Evolutionary conservation across 2,797 vertebrate species (phyloP), one percentile per base, ranked within the genome.

Genomic region (Notolepis coatsorum): DNA sequence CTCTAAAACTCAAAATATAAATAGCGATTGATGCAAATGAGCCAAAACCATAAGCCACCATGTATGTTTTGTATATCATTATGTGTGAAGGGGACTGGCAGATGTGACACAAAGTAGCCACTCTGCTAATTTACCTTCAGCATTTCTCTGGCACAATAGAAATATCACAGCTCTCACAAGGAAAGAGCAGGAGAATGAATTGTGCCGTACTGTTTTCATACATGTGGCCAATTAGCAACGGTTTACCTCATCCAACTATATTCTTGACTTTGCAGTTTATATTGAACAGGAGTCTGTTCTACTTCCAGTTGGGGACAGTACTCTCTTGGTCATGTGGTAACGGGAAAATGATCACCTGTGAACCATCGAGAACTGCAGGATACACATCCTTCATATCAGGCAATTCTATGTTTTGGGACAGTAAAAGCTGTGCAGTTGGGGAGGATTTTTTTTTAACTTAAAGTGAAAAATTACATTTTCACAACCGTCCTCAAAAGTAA

Each of bases 291-390:
- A 33, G 1, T 9, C 12, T 8, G 7, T 93, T 99, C 98, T 99
- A 99, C 90, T 99, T 99, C 98, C 97, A 99, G 77, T 98, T 99
- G 76, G 98, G 98, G 5, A 96, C 59, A 99, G 95, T 57, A 99
- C 97, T 85, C 97, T 94, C 93, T 95, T 98, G 73, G 97, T 97
- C 90, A 99, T 99, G 81, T 99, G 99, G 84, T 99, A 99, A 53
- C 97, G 96, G 88, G 98, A n/a, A n/a, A n/a, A 13, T 45, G 20
- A 61, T 18, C n/a, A 24, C 37, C 8, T 18, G 2, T 10, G 4
- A 2, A 18, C 0, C 4, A 2, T 7, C n/a, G 17, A 42, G 9
- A 47, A n/a, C n/a, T n/a, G n/a, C n/a, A n/a, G n/a, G n/a, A n/a
- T n/a, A n/a, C n/a, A n/a, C n/a, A n/a, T n/a, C n/a, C n/a, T n/a